A percentile compares a stretch with the other conserved stretches of the same genome.
phyloP scores from a whole-genome alignment of 30 jellyfish, hydroid and myxozoan species.

The Pelagia noctiluca region DNA sequence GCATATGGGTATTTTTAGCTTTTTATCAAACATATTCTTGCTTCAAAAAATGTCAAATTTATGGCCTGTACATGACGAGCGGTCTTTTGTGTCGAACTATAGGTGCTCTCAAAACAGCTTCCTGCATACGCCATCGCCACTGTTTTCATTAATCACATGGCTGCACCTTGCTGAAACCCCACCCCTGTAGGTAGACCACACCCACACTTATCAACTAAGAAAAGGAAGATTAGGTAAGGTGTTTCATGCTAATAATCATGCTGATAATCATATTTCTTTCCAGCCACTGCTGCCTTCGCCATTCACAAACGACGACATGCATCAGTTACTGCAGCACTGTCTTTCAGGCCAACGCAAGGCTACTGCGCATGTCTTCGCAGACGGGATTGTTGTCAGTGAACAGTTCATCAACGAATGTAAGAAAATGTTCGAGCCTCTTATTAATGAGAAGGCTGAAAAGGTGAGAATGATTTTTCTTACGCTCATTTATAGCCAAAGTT shows the following conservation, averaged over 20 bases:
- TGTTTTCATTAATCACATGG: background rate
- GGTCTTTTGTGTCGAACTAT: too few species aligned
- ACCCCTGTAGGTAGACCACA: background rate
- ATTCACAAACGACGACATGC: constrained; percentile 73
- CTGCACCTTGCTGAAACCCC: background rate
- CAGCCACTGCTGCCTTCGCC: constrained; percentile 91
- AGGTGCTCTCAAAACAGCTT: too few species aligned
- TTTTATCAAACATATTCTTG: too few species aligned
- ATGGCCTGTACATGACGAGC: too few species aligned
- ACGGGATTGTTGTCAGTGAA: constrained; percentile 75
- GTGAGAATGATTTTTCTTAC: constrained; percentile 37
- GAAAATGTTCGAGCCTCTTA: constrained; percentile 66
- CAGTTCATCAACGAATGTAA: constrained; percentile 77
- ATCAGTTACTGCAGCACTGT: constrained; percentile 74
- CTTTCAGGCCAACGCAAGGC: constrained; percentile 60
- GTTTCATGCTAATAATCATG: background rate
- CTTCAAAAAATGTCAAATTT: too few species aligned
- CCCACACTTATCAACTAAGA: background rate
- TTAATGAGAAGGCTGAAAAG: constrained; percentile 79
- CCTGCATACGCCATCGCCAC: too few species aligned
- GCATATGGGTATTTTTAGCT: too few species aligned
- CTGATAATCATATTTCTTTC: background rate
- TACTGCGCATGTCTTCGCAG: constrained; percentile 48
- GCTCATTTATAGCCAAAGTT: too few species aligned
- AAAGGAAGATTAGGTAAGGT: background rate